Evolutionary conservation across 2,888 invertebrate genomes (phyloP).

Genomic region (Hartigia nigra): DNA sequence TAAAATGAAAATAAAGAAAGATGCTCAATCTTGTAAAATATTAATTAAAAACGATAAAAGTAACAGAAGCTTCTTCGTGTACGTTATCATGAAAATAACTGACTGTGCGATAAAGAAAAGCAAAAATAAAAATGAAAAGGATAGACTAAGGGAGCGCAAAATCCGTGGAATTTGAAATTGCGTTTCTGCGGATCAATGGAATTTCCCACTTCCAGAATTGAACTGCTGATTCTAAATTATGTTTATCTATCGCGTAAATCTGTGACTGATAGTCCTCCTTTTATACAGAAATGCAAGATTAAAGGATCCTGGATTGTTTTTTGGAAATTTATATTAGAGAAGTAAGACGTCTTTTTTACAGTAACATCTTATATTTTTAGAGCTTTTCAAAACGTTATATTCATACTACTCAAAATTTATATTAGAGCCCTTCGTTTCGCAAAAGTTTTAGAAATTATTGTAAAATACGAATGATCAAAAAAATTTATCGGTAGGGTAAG

Average conservation of each 20-base stretch:
- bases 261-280: background rate
- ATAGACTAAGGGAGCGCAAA: background rate
- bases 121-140: background rate
- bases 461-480: background rate
- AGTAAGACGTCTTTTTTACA: no score
- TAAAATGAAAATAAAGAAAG: background rate
- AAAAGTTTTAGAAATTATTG: background rate
- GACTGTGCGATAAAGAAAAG: background rate
- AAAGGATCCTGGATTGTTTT: no score
- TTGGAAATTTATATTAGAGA: no score
- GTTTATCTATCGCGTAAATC: background rate
- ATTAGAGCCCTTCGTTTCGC: background rate
- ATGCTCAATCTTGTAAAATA: background rate
- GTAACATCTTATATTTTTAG: no score
- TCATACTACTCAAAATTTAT: background rate
- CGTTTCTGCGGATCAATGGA: background rate
- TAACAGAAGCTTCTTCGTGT: background rate
- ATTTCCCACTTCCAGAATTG: background rate
- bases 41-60: background rate
- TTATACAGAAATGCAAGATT: no score
- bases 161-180: background rate
- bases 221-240: background rate
- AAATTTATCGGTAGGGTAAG: no score
- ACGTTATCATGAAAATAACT: background rate
- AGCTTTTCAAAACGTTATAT: background rate